Percentiles rank a stretch among this genome's conserved stretches.
These are phyloP conservation scores for Leguminivora glycinivorella DNA, from an alignment of 1,140 invertebrate species.

Conservation along the genomic window DNA sequence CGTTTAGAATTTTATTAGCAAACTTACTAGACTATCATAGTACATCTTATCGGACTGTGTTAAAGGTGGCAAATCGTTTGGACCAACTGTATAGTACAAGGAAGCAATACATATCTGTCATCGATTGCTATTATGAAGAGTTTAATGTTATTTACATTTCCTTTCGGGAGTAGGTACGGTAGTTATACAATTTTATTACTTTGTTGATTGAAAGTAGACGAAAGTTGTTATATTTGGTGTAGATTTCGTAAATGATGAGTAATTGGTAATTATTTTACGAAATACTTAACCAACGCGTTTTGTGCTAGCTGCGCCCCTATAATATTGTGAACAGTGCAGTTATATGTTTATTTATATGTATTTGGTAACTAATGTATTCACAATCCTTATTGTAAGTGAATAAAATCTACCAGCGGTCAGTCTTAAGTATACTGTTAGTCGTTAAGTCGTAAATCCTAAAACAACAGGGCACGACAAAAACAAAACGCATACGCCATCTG, in stretches of 20 bases:
- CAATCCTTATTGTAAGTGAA: no score
- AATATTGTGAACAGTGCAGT: no score
- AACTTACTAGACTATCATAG: not conserved
- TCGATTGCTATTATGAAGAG: not conserved
- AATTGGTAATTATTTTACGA: not conserved
- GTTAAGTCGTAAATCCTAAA: not conserved
- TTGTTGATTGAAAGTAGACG: not conserved
- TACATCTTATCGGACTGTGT: not conserved
- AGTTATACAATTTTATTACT: not conserved
- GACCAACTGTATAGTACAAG: not conserved
- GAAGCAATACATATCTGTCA: not conserved
- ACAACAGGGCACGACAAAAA: constrained; percentile 1
- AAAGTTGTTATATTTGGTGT: not conserved
- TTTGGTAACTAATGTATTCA: no score
- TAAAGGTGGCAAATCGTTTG: not conserved
- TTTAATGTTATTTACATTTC: not conserved
- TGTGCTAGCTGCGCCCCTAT: no score
- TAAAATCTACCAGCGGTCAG: not conserved
- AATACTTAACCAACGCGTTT: no score
- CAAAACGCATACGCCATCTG: not conserved
- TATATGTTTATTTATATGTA: no score
- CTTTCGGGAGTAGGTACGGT: not conserved
- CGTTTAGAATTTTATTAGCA: not conserved
- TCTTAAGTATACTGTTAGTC: not conserved
- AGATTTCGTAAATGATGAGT: constrained; percentile 6